Percentiles rank a stretch among this genome's conserved stretches.
phyloP scores from a whole-genome alignment of 1,140 invertebrate species.

The Pogonomyrmex californicus region DNA sequence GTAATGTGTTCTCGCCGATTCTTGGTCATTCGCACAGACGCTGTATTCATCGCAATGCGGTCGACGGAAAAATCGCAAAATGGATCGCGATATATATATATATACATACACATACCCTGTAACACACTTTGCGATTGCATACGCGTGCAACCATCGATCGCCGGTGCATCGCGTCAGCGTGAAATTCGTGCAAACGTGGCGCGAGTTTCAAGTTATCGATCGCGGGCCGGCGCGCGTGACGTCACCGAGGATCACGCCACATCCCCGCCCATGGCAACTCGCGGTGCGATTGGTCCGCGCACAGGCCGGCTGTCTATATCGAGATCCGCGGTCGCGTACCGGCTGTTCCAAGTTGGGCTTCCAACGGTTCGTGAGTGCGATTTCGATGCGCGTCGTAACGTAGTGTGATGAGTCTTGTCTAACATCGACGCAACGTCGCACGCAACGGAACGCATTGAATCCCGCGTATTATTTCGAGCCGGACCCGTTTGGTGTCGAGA shows the following conservation, averaged over 20 bases:
- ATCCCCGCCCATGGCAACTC: conserved; percentile 79
- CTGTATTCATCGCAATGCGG: neutral
- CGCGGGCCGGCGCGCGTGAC: conserved; percentile 73
- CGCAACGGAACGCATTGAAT: neutral
- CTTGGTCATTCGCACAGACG: neutral
- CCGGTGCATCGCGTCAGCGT: conserved; percentile 42
- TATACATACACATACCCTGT: too few relatives aligned
- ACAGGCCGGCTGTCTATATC: conserved; percentile 68
- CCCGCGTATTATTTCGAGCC: neutral
- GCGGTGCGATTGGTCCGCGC: conserved; percentile 81
- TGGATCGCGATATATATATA: neutral
- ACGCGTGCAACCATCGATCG: conserved; percentile 10
- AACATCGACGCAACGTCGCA: neutral
- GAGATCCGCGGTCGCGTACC: conserved; percentile 61
- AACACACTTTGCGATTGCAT: too few relatives aligned
- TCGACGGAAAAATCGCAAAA: neutral
- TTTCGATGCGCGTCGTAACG: conserved; percentile 16
- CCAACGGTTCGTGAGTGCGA: conserved; percentile 34
- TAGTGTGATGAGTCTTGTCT: neutral
- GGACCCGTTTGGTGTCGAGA: too few relatives aligned
- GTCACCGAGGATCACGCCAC: conserved; percentile 86
- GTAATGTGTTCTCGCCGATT: neutral
- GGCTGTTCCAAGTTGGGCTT: conserved; percentile 48
- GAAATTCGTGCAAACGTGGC: conserved; percentile 45
- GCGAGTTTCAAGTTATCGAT: conserved; percentile 76